Percentiles rank a stretch among this genome's conserved stretches.
phyloP scores from a whole-genome alignment of 2,888 invertebrate genomes.

The Dicyrtomina minuta region DNA sequence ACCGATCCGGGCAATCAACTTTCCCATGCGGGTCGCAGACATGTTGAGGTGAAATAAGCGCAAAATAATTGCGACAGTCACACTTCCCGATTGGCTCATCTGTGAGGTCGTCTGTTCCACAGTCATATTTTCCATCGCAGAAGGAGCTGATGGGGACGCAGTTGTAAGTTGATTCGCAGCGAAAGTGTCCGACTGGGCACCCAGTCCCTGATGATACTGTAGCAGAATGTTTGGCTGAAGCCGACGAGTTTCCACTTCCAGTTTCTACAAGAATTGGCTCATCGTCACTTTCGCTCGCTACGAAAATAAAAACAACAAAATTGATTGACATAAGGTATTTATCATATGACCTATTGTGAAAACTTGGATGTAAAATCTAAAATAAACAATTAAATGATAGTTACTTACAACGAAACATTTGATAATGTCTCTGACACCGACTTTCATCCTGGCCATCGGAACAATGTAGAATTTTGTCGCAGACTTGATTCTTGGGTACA shows the following conservation, averaged over 20 bases:
- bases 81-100: slow-evolving; percentile 38
- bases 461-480: slow-evolving; percentile 33
- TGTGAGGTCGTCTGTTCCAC: slow-evolving; percentile 37
- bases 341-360: too few species aligned
- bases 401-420: slow-evolving; percentile 22
- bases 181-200: slow-evolving; percentile 41
- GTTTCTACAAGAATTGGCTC: slow-evolving; percentile 10
- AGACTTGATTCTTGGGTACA: slow-evolving; percentile 21
- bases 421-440: slow-evolving; percentile 36
- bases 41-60: slow-evolving; percentile 25
- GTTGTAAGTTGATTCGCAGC: slow-evolving; percentile 32
- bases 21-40: slow-evolving; percentile 33
- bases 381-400: neutral
- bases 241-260: too few species aligned
- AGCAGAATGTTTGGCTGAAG: too few species aligned
- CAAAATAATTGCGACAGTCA: slow-evolving; percentile 36
- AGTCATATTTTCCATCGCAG: slow-evolving; percentile 36
- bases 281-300: neutral
- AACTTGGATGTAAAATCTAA: too few species aligned
- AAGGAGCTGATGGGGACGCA: slow-evolving; percentile 37
- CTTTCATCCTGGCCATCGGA: slow-evolving; percentile 31
- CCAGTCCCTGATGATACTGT: too few species aligned
- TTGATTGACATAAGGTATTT: neutral
- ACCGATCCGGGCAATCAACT: slow-evolving; percentile 34
- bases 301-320: neutral